Base-by-base conservation (phyloP, 2,888 invertebrate genomes). In the Coenonympha glycerion region DNA sequence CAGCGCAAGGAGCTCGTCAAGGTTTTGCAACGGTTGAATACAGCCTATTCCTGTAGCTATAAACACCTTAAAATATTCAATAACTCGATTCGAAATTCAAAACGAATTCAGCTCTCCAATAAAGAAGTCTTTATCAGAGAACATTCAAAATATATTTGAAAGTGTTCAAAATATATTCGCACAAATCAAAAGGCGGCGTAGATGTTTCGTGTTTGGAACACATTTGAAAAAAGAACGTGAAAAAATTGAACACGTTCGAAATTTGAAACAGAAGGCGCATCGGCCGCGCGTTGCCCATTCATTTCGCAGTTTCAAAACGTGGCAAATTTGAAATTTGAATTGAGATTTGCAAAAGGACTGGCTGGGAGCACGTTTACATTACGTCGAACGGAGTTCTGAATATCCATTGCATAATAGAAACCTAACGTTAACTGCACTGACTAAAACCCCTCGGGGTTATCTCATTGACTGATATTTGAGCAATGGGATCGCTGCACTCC, bases 271-370 rank as follows among this genome's bases (percentile, higher is more conserved):
- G 58, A 64, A 62, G 63, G 60, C 61, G 60, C 57, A 59, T 58
- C 62, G 53, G 50, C 56, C 65, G 57, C 46, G 66, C 65, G 67
- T 66, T 67, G 58, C 47, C 66, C 65, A 68, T 66, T 68, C 64
- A 67, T 70, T 13, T 64, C 65, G 63, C 55, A 63, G 62, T 64
- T 59, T 62, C 59, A 58, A 61, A 63, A 63, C 63, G 59, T 57
- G 54, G 61, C 66, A 67, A 68, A 71, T 69, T 75, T 68, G 72
- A 75, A 76, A 69, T 74, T 76, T 67, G 69, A 76, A 77, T 76
- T 70, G 69, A 69, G 73, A 73, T 71, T 59, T 56, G 59, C 57
- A 58, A 57, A 59, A 58, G 60, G 58, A 59, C 58, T 53, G 62
- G 52, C 60, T 53, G 73, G n/a, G 36, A 26, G n/a, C 9, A 24